Percentiles rank a stretch among this genome's conserved stretches.
Conservation (phyloP, 2,113 vertebrate species). For the Pachycephala philippinensis region DNA sequence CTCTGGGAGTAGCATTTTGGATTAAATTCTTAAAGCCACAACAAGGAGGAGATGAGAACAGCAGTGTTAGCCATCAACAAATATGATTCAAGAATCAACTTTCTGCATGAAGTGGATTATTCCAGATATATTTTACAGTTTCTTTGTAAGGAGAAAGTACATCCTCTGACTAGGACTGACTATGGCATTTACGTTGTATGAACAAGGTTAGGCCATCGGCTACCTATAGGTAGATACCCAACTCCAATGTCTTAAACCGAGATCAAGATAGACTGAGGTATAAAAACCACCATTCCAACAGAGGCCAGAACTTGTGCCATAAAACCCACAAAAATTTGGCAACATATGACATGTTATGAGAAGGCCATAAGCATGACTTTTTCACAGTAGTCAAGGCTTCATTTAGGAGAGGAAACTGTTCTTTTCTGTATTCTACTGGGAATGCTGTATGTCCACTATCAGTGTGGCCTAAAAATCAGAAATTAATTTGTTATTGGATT, state of each 20-base stretch:
- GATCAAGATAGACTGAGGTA: neutral
- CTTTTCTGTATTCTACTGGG: neutral
- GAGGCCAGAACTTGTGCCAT: neutral
- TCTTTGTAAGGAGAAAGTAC: neutral
- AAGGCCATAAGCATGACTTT: neutral
- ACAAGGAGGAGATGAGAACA: neutral
- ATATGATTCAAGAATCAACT: neutral
- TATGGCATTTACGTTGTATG: neutral
- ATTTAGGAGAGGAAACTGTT: neutral
- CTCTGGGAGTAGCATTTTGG: neutral
- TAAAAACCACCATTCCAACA: neutral
- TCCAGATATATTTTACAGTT: neutral
- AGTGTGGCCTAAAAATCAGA: conserved; percentile 9
- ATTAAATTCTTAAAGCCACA: neutral
- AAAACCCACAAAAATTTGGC: neutral
- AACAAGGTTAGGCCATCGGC: neutral
- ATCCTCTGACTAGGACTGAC: neutral
- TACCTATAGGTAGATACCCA: neutral
- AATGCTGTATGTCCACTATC: neutral
- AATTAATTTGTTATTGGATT: conserved; percentile 37
- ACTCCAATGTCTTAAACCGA: neutral
- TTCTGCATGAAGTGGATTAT: neutral
- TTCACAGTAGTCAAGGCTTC: neutral
- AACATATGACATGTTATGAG: neutral
- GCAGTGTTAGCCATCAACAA: neutral